A percentile compares a stretch with the other conserved stretches of the same genome.
These are phyloP conservation scores for Chrysotoxum bicinctum DNA, from an alignment of 2,888 invertebrate species.

Conservation along the genomic window DNA sequence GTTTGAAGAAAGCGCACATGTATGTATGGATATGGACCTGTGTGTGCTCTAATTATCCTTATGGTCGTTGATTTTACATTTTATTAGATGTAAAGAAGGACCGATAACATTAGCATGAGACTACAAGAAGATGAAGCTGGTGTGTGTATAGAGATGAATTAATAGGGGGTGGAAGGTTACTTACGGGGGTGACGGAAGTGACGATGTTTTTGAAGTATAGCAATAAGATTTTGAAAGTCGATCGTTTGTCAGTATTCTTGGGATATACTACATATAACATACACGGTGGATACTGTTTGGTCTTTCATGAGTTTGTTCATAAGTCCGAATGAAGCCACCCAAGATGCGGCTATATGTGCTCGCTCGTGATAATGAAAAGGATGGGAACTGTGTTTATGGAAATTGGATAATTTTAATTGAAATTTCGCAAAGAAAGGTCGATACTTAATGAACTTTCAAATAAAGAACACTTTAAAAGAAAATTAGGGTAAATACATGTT, in stretches of 20 bases:
- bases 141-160: constrained; percentile 35
- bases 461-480: constrained; percentile 10
- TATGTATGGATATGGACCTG: constrained; percentile 25
- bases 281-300: constrained; percentile 45
- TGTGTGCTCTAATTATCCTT: constrained; percentile 73
- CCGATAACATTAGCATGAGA: constrained; percentile 66
- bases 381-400: constrained; percentile 57
- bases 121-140: constrained; percentile 52
- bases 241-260: constrained; percentile 55
- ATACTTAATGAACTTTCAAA: constrained; percentile 50
- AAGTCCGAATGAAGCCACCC: constrained; percentile 42
- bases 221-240: constrained; percentile 70
- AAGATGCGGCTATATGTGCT: constrained; percentile 34
- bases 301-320: constrained; percentile 55
- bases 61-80: constrained; percentile 73
- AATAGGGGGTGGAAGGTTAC: constrained; percentile 27
- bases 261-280: neutral
- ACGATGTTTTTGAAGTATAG: constrained; percentile 60
- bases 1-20: neutral
- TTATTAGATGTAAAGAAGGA: constrained; percentile 72
- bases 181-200: constrained; percentile 8
- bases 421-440: constrained; percentile 64
- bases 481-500: neutral
- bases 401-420: constrained; percentile 70
- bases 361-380: constrained; percentile 15